Base-by-base conservation (phyloP, 2,113 vertebrate genomes). In the Tor tambroides region DNA sequence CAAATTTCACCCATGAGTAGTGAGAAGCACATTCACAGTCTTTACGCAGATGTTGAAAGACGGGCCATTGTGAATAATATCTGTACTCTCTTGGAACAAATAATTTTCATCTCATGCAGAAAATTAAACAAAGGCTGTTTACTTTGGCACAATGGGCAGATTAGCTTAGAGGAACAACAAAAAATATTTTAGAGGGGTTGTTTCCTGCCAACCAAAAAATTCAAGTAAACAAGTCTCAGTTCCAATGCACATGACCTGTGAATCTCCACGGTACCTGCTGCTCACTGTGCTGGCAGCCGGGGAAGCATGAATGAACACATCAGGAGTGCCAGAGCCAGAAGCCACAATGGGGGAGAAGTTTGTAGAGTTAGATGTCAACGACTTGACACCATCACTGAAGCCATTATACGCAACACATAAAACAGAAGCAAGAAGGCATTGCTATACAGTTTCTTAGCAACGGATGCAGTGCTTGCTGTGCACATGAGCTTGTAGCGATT, bases 391-490 rank as follows among this genome's bases (percentile, higher is more conserved):
- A 74, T 88, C 69, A 21, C 30, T 72, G 72, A 43, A 89, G 86
- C 72, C 78, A 83, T 88, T 84, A 83, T 77, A 69, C 86, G 67
- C 85, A 81, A 87, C 85, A 76, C 51, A 76, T 69, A 87, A 85
- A 75, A 85, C 41, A 75, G 32, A 81, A 85, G 56, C 21, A 72
- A 72, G 80, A 76, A 14, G n/a, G 51, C 71, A 71, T 76, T 75
- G 32, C 83, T 84, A 85, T 85, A 75, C 84, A 69, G 89, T 91
- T 86, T 91, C 91, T 91, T 91, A 91, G 90, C 90, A 90, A 90
- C 89, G 56, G 59, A 43, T 80, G 38, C 17, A 84, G 74, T 63
- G 72, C 59, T 84, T 38, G 21, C 65, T 26, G 26, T 46, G 71
- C 49, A 23, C 32, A n/a, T 67, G 12, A 77, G 77, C 43, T 84